Percentiles rank a stretch among this genome's conserved stretches.
Conservation (phyloP, 2,113 vertebrate species). For the Embiotoca jacksoni region DNA sequence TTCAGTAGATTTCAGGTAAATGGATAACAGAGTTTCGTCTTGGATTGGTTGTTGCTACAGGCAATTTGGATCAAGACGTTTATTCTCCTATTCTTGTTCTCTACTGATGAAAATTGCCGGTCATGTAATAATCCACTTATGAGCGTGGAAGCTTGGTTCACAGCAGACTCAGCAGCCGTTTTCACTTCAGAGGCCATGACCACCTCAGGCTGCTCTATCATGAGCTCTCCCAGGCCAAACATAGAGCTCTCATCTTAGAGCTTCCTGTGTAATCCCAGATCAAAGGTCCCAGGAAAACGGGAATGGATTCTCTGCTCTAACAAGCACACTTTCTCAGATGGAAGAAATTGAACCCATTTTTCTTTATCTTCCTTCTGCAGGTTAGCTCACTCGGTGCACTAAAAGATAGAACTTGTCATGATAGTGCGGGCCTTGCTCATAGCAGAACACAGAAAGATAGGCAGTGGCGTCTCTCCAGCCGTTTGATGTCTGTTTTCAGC, state of each 20-base stretch:
- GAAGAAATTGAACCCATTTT: constrained; percentile 78
- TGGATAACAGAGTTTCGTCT: constrained; percentile 23
- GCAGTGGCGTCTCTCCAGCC: constrained; percentile 6
- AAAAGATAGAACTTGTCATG: constrained; percentile 66
- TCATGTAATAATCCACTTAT: constrained; percentile 75
- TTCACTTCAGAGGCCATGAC: constrained; percentile 74
- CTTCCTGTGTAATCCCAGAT: constrained; percentile 82
- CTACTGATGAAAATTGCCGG: constrained; percentile 71
- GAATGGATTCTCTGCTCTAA: constrained; percentile 81
- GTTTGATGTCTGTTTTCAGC: constrained; percentile 75
- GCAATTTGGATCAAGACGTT: constrained; percentile 29
- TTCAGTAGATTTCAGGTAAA: constrained; percentile 33
- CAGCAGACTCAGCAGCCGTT: constrained; percentile 63
- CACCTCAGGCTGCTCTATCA: constrained; percentile 72
- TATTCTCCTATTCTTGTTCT: constrained; percentile 52
- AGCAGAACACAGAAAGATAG: constrained; percentile 62
- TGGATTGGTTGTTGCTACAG: constrained; percentile 21
- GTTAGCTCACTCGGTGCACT: constrained; percentile 68
- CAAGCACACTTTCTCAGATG: constrained; percentile 78
- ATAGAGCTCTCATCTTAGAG: constrained; percentile 69
- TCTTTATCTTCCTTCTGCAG: constrained; percentile 81
- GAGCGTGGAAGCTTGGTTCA: constrained; percentile 54
- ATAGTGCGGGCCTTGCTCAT: constrained; percentile 48
- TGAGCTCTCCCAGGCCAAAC: constrained; percentile 70
- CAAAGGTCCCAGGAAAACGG: constrained; percentile 79